Conservation (phyloP, 30 jellyfish, hydroid and myxozoan genomes). For the Turritopsis dohrnii region DNA sequence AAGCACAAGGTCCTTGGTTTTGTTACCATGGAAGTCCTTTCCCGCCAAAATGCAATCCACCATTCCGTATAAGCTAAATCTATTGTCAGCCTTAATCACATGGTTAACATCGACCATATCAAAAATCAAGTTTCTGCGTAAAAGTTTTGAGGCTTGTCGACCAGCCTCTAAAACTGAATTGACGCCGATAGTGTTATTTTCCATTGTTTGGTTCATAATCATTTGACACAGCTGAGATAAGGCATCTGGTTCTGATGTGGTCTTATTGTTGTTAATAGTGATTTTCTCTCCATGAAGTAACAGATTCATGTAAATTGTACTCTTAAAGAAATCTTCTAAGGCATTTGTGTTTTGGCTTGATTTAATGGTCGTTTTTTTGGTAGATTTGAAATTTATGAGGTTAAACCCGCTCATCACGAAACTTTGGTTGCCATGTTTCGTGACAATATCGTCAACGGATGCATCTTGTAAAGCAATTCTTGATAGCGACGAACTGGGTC, state of each 20-base stretch:
- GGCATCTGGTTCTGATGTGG: background rate
- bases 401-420: background rate
- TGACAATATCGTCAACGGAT: background rate
- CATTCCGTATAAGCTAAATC: background rate
- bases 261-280: background rate
- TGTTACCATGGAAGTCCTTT: background rate
- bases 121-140: background rate
- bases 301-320: background rate
- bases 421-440: background rate
- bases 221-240: background rate
- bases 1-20: background rate
- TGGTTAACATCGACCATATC: conserved; percentile 3
- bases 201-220: background rate
- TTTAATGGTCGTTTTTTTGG: background rate
- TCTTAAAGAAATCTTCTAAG: background rate
- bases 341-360: background rate
- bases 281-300: background rate
- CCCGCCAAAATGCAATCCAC: background rate
- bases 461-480: background rate
- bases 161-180: background rate
- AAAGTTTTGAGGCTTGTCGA: background rate
- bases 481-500: background rate
- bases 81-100: background rate
- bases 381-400: background rate
- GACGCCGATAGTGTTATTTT: background rate